These are phyloP conservation scores for Phalloptychus januarius DNA, from an alignment of 2,797 vertebrate genomes.

Conservation along the genomic window DNA sequence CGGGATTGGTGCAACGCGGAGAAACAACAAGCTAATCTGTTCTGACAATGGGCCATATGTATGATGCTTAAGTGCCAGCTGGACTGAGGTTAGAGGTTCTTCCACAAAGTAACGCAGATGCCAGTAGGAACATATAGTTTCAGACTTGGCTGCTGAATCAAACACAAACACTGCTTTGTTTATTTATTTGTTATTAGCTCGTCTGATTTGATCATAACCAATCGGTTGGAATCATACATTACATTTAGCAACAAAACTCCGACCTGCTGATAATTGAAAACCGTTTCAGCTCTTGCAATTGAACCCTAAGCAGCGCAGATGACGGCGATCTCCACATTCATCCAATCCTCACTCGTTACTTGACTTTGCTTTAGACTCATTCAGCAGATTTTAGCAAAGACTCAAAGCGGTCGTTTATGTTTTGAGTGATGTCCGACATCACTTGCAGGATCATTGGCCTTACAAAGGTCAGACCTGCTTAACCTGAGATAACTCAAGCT, in stretches of 20 bases:
- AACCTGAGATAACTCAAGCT: conserved; percentile 51
- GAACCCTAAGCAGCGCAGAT: background rate
- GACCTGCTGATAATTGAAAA: background rate
- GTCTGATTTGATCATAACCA: background rate
- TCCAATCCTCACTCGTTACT: background rate
- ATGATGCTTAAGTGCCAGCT: conserved; percentile 55
- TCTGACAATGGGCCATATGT: conserved; percentile 65
- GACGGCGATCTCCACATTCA: background rate
- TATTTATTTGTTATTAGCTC: background rate
- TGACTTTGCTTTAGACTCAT: background rate
- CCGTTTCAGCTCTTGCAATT: background rate
- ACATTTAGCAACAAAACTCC: background rate
- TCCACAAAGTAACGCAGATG: background rate
- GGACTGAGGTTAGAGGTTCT: conserved; percentile 24
- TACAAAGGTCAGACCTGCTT: conserved; percentile 44
- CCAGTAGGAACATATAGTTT: background rate
- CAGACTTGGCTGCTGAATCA: background rate
- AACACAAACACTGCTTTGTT: background rate
- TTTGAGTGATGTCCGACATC: conserved; percentile 4
- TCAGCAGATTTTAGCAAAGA: background rate
- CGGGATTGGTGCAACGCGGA: conserved; percentile 61
- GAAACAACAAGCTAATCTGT: conserved; percentile 59
- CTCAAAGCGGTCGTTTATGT: background rate
- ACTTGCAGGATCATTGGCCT: conserved; percentile 16
- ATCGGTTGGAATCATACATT: background rate